Evolutionary conservation across 2,113 vertebrate species (phyloP).

Genomic region (Cavia porcellus): DNA sequence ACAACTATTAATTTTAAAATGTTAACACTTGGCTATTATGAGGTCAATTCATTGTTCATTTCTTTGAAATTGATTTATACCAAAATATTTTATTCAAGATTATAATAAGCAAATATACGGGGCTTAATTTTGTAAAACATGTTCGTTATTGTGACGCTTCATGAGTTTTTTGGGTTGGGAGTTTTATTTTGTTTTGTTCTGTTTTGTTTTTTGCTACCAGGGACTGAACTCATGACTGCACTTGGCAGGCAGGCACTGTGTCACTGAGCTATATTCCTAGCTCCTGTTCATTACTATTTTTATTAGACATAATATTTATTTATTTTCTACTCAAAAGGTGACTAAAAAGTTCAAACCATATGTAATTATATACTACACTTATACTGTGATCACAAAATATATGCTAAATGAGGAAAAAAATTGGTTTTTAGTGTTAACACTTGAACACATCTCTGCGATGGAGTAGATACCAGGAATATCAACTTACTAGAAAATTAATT

Average conservation of each 20-base stretch:
- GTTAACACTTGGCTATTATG: not conserved
- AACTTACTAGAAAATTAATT: slow-evolving; percentile 7
- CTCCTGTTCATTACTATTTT: not conserved
- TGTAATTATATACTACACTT: not conserved
- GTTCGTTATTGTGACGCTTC: not conserved
- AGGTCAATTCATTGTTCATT: slow-evolving; percentile 52
- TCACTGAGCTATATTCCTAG: too few relatives aligned
- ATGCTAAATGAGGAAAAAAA: not conserved
- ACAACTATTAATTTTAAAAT: not conserved
- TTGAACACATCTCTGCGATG: not conserved
- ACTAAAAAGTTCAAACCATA: slow-evolving; percentile 20
- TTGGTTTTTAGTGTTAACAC: not conserved
- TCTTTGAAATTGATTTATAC: slow-evolving; percentile 38
- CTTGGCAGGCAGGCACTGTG: too few relatives aligned
- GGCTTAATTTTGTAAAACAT: slow-evolving; percentile 4
- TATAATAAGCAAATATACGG: not conserved
- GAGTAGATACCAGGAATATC: not conserved
- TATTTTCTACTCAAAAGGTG: not conserved
- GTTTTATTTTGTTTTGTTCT: not conserved
- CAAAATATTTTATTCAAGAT: slow-evolving; percentile 45
- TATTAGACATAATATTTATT: not conserved
- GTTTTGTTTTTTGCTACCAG: too few relatives aligned
- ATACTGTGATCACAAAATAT: not conserved
- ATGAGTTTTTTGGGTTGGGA: not conserved
- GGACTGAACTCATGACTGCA: too few relatives aligned